Evolutionary conservation across 2,797 vertebrate genomes (phyloP), one percentile per base, ranked within the genome.

Genomic region (Alfaro cultratus): DNA sequence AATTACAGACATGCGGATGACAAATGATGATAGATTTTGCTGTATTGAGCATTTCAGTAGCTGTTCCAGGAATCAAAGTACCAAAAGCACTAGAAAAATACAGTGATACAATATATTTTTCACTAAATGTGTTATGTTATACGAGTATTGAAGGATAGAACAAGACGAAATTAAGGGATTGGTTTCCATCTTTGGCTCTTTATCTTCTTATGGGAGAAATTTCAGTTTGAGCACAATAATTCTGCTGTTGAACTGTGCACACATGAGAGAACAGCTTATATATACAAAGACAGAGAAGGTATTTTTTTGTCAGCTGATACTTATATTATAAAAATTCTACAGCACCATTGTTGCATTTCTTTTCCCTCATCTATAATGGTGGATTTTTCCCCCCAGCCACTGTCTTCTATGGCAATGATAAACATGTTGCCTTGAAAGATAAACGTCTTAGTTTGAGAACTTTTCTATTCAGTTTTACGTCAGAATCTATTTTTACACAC

Each of bases 1-100:
- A 92, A 93, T 94, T 85, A 83, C 81, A 87, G 77, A 90, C 79
- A 36, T 82, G 83, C 43, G 43, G 79, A 89, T 86, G 81, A 84
- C 77, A 83, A 87, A 84, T 39, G 43, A 84, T 83, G 74, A 83
- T 75, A 83, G 81, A 64, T 64, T 51, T 49, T 41, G 80, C 78
- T 51, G 34, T 80, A 57, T 57, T 71, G 53, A 82, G 64, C 68
- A 68, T 80, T 89, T 89, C 31, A 82, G 82, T 34, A 80, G 78
- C 80, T 74, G 64, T 80, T 85, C 75, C 68, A 80, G 62, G 43
- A 82, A 84, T 57, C 6, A 0, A 39, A 57, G 72, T 74, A 77
- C 67, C 79, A 78, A 80, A 88, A 87, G 21, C 39, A 49, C 51
- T 3, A n/a, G 67, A 74, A 21, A 68, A 51, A 45, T 62, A 74